Base-by-base conservation (phyloP, 2,113 vertebrate species). In the Salvator merianae region DNA sequence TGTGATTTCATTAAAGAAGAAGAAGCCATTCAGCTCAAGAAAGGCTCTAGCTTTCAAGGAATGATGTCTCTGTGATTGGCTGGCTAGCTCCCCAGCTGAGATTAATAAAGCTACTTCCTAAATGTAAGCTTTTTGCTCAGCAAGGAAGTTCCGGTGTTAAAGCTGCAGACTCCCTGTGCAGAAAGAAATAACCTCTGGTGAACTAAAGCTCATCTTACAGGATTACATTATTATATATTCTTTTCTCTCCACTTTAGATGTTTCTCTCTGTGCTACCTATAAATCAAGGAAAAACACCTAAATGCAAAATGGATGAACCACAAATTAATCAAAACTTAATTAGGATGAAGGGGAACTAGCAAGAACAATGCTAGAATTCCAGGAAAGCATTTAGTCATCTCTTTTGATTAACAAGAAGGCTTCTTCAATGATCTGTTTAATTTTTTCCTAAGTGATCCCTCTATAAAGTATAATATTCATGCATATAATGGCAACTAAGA, bases 21-120 rank as follows among this genome's bases (percentile, higher is more conserved):
- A 47, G 43, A 47, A 47, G 76, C 16, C 82, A 50, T 0, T 83
- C n/a, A 79, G 20, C 22, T 76, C 59, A 50, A 84, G 47, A 78
- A 7, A 79, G 86, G 4, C 8, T 81, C 81, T 34, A 30, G 36
- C 85, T 70, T 78, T 73, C 87, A 85, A 50, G 34, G 79, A 36
- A 63, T n/a, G 30, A 1, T 4, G 1, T 22, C 70, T 34, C 76
- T 0, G 30, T 3, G 26, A 82, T 86, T 83, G 72, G 50, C 62
- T 82, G 40, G 40, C 38, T 82, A 38, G 73, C 38, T 55, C 50
- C 38, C 73, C 6, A 3, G 69, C 62, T 73, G 30, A 84, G n/a
- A 85, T 16, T 70, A 81, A 36, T 34, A 53, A 71, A 83, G 30
- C n/a, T 40, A 40, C 73, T 84, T 75, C 32, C 65, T 18, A 83